Evolutionary conservation across 2,888 invertebrate species (phyloP), one percentile per base, ranked within the genome.

Genomic region (Electrophaes corylata): DNA sequence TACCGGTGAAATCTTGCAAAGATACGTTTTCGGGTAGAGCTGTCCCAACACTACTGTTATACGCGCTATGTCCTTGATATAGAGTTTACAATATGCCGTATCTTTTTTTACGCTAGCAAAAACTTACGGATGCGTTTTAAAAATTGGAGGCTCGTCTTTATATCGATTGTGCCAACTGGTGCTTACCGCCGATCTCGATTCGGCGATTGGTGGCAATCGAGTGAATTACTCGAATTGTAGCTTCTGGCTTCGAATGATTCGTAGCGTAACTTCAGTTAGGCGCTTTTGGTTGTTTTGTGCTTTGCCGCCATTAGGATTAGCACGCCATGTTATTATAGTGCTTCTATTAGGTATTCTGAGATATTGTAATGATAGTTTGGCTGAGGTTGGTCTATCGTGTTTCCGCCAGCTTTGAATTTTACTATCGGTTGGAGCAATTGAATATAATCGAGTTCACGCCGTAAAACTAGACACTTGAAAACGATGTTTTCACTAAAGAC

Each of bases 161-260:
- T 88, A 91, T 91, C 83, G 91, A 91, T 91, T 91, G 91, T 91
- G 81, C 91, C 91, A 90, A 84, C 86, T 84, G 78, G 91, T 89
- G 90, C 91, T 89, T 84, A 79, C 81, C 91, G 66, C 91, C 79
- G 83, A 85, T 88, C 88, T 84, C 80, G 81, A 88, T 86, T 85
- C 78, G 76, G 77, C 78, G 79, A 86, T 86, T 75, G 79, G 78
- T 67, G 64, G 80, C 72, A 80, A 86, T 88, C 82, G 82, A 87
- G 78, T 81, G 71, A 77, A 81, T 82, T 83, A 83, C 75, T 83
- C 75, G 76, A 74, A 71, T 70, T 68, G 71, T 75, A 70, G 64
- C 60, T 66, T 73, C 70, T 75, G 70, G 64, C 60, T 67, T 73
- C 71, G 71, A 75, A 70, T 75, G 72, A 63, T 68, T 67, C 64